Base-by-base conservation (phyloP, 23 tunicate species). In the Styela clava region DNA sequence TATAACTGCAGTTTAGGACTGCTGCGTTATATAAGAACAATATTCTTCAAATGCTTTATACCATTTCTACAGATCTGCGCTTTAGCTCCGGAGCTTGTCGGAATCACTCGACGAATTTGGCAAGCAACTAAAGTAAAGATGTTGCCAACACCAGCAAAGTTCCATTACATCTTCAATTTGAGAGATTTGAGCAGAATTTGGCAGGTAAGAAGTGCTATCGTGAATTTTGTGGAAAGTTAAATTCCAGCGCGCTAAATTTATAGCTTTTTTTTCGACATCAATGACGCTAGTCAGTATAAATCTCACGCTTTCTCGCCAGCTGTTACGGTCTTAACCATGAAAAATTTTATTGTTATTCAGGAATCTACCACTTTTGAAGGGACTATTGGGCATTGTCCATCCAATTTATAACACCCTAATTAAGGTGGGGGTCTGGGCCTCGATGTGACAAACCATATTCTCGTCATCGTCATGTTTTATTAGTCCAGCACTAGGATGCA, bases 61-160 rank as follows among this genome's bases (percentile, higher is more conserved):
- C 12, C 56, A 5, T 44, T 44, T 44, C 56, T 7, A 19, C 67
- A 95, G 92, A 96, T 95, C 36, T 78, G 77, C 9, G 65, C 29
- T 20, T 71, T 95, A 62, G 90, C 91, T 21, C 89, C 94, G 23
- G 71, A 35, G 2, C 70, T 96, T 56, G 99, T 96, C 35, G 87
- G 78, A 3, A 73, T 96, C 30, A 96, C 99, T 21, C 83, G 99
- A 28, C 64, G 83, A 1, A 67, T 96, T 70, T 96, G 99, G 99
- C 99, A 96, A 79, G 61, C 84, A 29, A 91, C 97, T 32, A 96
- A 96, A 56, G 85, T 78, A 9, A 96, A 96, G 82, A 96, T 96
- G 99, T 79, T 96, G 33, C 99, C 99, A 83, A 96, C 99, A 20
- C 99, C 99, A 27, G 99, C 96, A 81, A 96, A 96, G 85, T 96